Percentiles rank a stretch among this genome's conserved stretches.
Conservation (phyloP, 2,888 invertebrate species). For the Lucinisca nassula region DNA sequence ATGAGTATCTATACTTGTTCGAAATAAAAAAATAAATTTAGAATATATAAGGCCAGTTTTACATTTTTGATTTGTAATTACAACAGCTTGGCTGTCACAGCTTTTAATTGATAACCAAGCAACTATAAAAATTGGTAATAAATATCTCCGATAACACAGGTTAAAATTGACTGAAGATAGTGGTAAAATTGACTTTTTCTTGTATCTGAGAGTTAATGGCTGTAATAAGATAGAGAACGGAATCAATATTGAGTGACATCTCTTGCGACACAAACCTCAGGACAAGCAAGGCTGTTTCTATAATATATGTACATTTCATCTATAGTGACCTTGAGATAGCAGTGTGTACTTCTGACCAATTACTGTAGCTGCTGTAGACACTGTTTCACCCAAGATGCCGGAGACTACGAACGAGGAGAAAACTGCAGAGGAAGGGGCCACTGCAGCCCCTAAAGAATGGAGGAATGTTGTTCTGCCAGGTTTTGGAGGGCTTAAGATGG, state of each 20-base stretch:
- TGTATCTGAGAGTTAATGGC: background rate
- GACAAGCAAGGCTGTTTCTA: conserved; percentile 9
- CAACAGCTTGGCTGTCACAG: no score
- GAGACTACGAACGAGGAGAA: conserved; percentile 62
- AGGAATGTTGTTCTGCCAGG: conserved; percentile 94
- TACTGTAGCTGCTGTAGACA: conserved; percentile 11
- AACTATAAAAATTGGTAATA: background rate
- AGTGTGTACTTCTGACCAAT: conserved; percentile 32
- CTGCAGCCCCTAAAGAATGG: conserved; percentile 92
- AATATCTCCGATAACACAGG: no score
- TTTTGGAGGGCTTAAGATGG: conserved; percentile 95
- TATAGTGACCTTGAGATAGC: conserved; percentile 11
- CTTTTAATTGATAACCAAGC: background rate
- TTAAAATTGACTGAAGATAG: no score
- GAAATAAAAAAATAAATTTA: no score
- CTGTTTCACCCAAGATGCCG: conserved; percentile 63
- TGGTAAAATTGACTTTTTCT: background rate
- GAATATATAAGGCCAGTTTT: no score
- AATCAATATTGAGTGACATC: conserved; percentile 1
- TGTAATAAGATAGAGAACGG: background rate
- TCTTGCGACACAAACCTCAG: background rate
- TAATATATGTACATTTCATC: conserved; percentile 3
- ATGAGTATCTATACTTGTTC: no score
- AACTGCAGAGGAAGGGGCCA: conserved; percentile 83
- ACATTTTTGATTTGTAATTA: no score